Base-by-base conservation (phyloP, 1,140 invertebrate species). In the Drosophila cardini region DNA sequence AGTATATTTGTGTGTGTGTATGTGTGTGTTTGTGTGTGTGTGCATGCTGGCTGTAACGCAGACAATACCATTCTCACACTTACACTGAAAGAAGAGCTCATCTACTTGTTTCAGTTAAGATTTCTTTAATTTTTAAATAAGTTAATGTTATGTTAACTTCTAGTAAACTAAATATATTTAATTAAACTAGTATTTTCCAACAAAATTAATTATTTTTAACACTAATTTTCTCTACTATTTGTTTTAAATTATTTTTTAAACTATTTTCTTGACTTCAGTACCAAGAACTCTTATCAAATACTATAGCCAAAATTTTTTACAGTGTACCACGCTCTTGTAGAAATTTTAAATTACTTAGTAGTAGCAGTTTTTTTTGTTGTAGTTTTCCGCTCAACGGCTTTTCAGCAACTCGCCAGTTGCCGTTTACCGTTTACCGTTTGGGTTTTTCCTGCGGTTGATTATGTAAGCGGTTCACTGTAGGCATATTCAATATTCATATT, bases 401-500 rank as follows among this genome's bases (percentile, higher is more conserved):
- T 69, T 32, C 53, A 36, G 42, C 57, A 36, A 30, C 48, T 48
- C 11, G 26, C 30, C 50, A 11, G 26, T 13, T 32, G 30, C n/a
- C 53, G 18, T 26, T 65, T 43, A 21, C 46, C 46, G 26, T 50
- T 50, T 21, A 18, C 11, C 46, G 46, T 9, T 21, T 26, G 60
- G 53, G 56, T 3, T 56, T 60, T 61, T 57, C 58, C 70, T 76
- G 68, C 62, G 72, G 75, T 64, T 76, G 71, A 63, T 76, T 75
- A 76, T 62, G 67, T 56, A 45, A 13, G 38, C 72, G 67, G 38
- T 77, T 60, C 40, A 67, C 73, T 72, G 61, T 79, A 65, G 83
- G 58, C 83, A 77, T 80, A 74, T 89, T 80, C 83, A 87, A 87
- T 87, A 87, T 87, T 87, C 83, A 87, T 84, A 84, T 85, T 85